phyloP scores from a whole-genome alignment of 2,888 invertebrate genomes.

The Blastobasis adustella region DNA sequence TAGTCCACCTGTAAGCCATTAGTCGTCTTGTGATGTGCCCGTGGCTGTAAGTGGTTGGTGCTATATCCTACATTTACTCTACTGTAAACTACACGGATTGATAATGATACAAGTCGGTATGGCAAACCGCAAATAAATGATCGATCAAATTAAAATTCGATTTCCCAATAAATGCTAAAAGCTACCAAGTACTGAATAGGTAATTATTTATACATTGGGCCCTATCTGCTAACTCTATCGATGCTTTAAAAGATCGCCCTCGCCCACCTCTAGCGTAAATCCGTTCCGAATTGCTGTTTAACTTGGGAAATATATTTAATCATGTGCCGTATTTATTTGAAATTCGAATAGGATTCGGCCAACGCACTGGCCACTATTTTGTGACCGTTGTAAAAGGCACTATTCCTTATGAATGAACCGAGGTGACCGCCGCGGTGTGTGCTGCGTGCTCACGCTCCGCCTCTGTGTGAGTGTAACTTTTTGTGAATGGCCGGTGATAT shows the following conservation, averaged over 20 bases:
- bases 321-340: conserved; percentile 10
- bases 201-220: too few relatives aligned
- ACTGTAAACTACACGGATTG: too few relatives aligned
- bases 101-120: too few relatives aligned
- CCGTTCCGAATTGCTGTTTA: conserved; percentile 28
- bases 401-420: conserved; percentile 67
- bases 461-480: conserved; percentile 47
- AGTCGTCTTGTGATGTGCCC: too few relatives aligned
- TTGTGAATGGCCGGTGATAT: conserved; percentile 72
- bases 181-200: too few relatives aligned
- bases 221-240: too few relatives aligned
- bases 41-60: too few relatives aligned
- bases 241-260: background rate
- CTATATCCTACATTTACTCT: too few relatives aligned
- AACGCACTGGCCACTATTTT: conserved; percentile 43
- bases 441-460: conserved; percentile 25
- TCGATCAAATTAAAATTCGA: too few relatives aligned
- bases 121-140: too few relatives aligned
- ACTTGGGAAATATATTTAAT: conserved; percentile 4
- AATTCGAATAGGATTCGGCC: conserved; percentile 24
- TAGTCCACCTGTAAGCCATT: too few relatives aligned
- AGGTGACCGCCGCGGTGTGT: conserved; percentile 41
- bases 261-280: conserved; percentile 33
- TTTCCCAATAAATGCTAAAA: too few relatives aligned
- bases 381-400: conserved; percentile 49